These are phyloP conservation scores for Porites lobata DNA, from an alignment of 92 coral and sea anemone genomes.

Conservation along the genomic window DNA sequence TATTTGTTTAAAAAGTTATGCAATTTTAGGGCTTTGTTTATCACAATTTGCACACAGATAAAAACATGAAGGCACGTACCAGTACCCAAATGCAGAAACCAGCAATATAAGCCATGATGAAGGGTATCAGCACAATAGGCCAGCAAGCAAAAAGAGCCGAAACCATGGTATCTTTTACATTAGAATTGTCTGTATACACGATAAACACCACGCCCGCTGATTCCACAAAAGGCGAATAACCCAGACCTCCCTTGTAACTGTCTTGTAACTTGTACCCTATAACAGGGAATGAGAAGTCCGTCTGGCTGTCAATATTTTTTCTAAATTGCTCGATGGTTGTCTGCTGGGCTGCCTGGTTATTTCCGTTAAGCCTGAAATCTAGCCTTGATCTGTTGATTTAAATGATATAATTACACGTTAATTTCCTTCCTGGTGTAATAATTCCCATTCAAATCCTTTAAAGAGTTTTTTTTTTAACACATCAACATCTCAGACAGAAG, in stretches of 20 bases:
- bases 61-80: conserved; percentile 25
- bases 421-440: neutral
- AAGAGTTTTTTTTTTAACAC: too few relatives aligned
- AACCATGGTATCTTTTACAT: conserved; percentile 58
- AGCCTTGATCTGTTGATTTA: conserved; percentile 1
- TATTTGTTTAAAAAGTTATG: too few relatives aligned
- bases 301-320: conserved; percentile 62
- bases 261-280: conserved; percentile 76
- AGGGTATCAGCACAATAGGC: conserved; percentile 70
- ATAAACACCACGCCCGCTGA: conserved; percentile 85
- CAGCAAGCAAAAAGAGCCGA: conserved; percentile 55
- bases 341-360: conserved; percentile 22
- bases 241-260: conserved; percentile 69
- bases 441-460: too few relatives aligned
- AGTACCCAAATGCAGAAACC: conserved; percentile 63
- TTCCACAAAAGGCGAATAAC: conserved; percentile 78
- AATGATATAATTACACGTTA: conserved; percentile 1
- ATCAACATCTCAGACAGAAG: too few relatives aligned
- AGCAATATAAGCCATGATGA: conserved; percentile 71
- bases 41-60: too few relatives aligned
- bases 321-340: conserved; percentile 30
- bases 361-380: conserved; percentile 34
- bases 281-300: conserved; percentile 86
- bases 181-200: conserved; percentile 39
- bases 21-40: too few relatives aligned